phyloP scores from a whole-genome alignment of 2,797 vertebrate species.

The Phalanger gymnotis region DNA sequence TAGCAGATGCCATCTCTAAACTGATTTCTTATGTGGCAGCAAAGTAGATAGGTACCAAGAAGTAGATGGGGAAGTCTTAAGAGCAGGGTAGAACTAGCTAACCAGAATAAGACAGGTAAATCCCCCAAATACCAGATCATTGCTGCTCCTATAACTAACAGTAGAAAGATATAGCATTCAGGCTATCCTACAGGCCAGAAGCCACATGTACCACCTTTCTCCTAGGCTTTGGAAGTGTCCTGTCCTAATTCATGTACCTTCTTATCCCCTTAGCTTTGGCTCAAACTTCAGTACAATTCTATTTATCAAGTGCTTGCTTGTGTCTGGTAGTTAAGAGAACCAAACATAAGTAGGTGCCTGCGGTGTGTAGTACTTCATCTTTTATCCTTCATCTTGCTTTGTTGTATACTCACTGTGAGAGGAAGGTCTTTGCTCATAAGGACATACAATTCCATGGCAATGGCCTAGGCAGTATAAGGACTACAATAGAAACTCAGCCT shows the following conservation, averaged over 20 bases:
- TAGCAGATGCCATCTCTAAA: neutral
- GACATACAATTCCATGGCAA: neutral
- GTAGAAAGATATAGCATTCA: neutral
- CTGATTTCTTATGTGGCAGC: conserved; percentile 9
- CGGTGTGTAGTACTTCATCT: neutral
- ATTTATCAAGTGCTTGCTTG: neutral
- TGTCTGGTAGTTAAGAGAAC: neutral
- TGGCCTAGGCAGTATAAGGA: neutral
- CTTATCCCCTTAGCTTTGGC: neutral
- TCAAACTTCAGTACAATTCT: neutral
- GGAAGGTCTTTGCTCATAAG: neutral
- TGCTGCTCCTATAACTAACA: neutral
- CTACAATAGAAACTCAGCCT: neutral
- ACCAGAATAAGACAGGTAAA: neutral
- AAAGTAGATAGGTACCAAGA: neutral
- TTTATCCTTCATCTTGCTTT: neutral
- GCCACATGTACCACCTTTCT: neutral
- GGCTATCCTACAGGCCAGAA: neutral
- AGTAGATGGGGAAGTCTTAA: neutral
- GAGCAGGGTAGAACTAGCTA: neutral
- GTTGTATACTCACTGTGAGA: neutral
- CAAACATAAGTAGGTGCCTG: neutral
- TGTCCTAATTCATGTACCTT: neutral
- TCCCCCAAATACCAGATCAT: neutral
- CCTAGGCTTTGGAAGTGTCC: neutral